phyloP scores from a whole-genome alignment of 2,888 invertebrate genomes.

The Conops quadrifasciatus region DNA sequence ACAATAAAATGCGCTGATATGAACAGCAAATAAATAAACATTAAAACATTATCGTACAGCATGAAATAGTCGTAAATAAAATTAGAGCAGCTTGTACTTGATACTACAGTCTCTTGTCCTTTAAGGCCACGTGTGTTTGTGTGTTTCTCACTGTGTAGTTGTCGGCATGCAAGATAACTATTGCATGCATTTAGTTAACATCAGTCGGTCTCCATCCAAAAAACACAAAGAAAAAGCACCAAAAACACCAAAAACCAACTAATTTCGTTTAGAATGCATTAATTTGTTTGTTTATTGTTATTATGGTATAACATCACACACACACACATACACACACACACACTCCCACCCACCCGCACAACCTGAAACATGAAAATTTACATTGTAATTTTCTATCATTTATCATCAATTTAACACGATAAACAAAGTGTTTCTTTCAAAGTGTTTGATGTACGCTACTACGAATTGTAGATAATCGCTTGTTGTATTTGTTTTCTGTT shows the following conservation, averaged over 20 bases:
- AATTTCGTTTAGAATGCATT: neutral
- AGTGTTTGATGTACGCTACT: too few species aligned
- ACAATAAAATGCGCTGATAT: neutral
- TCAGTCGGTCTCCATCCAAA: too few species aligned
- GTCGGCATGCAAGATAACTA: neutral
- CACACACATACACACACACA: constrained; percentile 19
- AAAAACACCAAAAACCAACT: too few species aligned
- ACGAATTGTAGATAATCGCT: neutral
- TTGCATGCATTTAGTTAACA: neutral
- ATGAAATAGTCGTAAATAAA: neutral
- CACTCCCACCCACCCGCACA: constrained; percentile 14
- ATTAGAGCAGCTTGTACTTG: too few species aligned
- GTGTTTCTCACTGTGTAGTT: neutral
- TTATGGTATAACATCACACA: neutral
- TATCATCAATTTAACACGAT: constrained; percentile 37
- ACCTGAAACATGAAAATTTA: neutral
- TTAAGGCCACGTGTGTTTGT: too few species aligned
- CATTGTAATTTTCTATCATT: constrained; percentile 30
- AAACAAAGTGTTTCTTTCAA: constrained; percentile 29
- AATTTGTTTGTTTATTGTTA: constrained; percentile 13
- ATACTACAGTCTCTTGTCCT: too few species aligned
- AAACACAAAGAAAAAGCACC: too few species aligned
- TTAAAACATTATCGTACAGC: neutral
- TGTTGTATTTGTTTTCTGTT: too few species aligned
- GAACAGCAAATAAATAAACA: neutral